Conservation (phyloP, 2,888 invertebrate genomes). For the Gonocerus acuteangulatus region DNA sequence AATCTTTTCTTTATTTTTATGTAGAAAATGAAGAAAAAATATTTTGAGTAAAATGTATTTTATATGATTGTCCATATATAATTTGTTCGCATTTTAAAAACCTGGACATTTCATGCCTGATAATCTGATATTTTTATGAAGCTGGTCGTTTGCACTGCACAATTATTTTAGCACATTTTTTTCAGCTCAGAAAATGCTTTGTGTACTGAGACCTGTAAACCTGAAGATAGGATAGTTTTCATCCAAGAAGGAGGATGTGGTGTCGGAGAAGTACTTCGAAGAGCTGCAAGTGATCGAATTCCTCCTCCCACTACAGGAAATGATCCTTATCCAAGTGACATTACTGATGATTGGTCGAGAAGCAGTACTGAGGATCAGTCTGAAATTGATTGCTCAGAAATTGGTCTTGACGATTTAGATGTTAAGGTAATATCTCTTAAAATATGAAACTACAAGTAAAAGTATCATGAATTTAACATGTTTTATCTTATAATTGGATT, state of each 20-base stretch:
- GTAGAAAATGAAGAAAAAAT: no score
- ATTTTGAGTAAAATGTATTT: no score
- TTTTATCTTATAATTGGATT: no score
- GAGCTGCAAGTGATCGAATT: slow-evolving; percentile 50
- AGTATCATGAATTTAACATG: neutral
- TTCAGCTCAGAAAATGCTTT: slow-evolving; percentile 9
- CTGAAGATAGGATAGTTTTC: slow-evolving; percentile 9
- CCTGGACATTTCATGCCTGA: neutral
- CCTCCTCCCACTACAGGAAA: slow-evolving; percentile 40
- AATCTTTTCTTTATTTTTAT: no score
- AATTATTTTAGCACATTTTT: no score
- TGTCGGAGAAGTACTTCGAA: slow-evolving; percentile 34
- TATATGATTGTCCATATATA: neutral
- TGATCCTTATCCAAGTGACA: slow-evolving; percentile 37
- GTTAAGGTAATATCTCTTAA: slow-evolving; percentile 46
- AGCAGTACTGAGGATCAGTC: slow-evolving; percentile 62
- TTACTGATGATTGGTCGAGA: slow-evolving; percentile 64
- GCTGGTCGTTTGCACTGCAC: no score
- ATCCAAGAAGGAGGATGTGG: slow-evolving; percentile 34
- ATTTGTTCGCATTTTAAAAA: neutral
- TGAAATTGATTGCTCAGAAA: slow-evolving; percentile 46
- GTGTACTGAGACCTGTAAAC: slow-evolving; percentile 2
- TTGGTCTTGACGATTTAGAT: slow-evolving; percentile 58
- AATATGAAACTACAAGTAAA: neutral
- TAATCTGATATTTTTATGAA: no score